Evolutionary conservation across 2,888 invertebrate genomes (phyloP).

Genomic region (Drosophila maculinotata): DNA sequence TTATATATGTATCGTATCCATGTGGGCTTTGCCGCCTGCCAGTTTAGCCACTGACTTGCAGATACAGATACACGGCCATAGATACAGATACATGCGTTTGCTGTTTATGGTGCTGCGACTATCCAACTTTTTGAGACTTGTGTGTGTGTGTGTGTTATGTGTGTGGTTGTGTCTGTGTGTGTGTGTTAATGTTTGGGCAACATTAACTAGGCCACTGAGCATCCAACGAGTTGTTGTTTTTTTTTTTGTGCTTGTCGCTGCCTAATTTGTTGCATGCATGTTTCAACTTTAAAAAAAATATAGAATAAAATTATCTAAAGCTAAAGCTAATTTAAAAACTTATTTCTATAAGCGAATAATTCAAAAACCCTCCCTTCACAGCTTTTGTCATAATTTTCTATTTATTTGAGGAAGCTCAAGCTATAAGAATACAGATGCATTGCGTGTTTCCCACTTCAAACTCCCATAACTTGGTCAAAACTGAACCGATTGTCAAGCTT

Average conservation of each 20-base stretch:
- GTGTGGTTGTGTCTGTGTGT: constrained; percentile 15
- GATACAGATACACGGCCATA: constrained; percentile 43
- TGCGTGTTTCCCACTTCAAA: too few species aligned
- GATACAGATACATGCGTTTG: constrained; percentile 37
- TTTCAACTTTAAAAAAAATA: constrained; percentile 6
- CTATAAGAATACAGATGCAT: too few species aligned
- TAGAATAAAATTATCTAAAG: neutral
- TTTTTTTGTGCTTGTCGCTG: constrained; percentile 30
- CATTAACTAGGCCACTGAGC: constrained; percentile 73
- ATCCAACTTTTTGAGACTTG: constrained; percentile 57
- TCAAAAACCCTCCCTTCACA: neutral
- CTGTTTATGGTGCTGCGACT: constrained; percentile 61
- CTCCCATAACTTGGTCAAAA: too few species aligned
- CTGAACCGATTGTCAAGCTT: too few species aligned
- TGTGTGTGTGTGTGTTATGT: constrained; percentile 16
- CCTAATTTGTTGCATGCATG: constrained; percentile 50
- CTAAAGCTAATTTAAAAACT: neutral
- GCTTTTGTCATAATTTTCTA: too few species aligned
- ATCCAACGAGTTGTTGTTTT: constrained; percentile 51
- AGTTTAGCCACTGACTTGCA: constrained; percentile 21
- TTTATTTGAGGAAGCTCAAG: too few species aligned
- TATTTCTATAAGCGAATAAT: neutral
- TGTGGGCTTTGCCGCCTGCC: constrained; percentile 43
- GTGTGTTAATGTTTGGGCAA: constrained; percentile 55
- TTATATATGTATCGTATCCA: constrained; percentile 6